Evolutionary conservation across 2,113 vertebrate genomes (phyloP).

Genomic region (Otus sunia): DNA sequence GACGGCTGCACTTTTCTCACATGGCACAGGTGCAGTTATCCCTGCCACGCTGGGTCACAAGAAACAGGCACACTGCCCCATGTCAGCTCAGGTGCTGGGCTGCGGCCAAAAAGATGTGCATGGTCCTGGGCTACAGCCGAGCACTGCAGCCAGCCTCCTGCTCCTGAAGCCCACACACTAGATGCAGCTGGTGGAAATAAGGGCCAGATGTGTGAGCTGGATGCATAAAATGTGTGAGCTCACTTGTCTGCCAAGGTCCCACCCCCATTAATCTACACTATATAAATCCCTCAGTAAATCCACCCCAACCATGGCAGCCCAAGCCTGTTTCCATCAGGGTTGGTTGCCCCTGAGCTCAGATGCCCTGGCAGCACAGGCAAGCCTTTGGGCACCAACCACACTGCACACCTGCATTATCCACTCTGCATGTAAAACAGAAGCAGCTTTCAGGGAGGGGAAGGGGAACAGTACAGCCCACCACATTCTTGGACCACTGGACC

Average conservation of each 20-base stretch:
- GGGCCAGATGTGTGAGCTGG: background rate
- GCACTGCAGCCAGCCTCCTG: background rate
- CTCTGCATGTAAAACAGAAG: background rate
- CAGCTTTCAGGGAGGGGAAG: background rate
- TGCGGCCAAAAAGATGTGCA: accelerated
- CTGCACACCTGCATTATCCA: background rate
- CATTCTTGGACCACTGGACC: accelerated
- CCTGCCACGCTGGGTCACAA: accelerated
- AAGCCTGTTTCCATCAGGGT: background rate
- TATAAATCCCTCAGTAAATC: background rate
- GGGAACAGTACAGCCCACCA: too few species aligned
- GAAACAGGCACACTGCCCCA: background rate
- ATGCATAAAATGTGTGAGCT: background rate
- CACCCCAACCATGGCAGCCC: background rate
- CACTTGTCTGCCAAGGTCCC: background rate
- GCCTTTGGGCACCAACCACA: background rate
- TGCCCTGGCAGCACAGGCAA: accelerated
- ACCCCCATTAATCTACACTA: background rate
- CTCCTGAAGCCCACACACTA: background rate
- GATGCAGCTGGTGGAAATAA: background rate
- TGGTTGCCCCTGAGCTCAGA: background rate
- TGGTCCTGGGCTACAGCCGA: background rate
- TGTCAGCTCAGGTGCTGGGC: background rate
- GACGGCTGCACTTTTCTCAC: background rate
- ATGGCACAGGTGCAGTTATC: background rate